A percentile compares a stretch with the other conserved stretches of the same genome.
Conservation (phyloP, 2,797 vertebrate species). For the Bufotes viridis region DNA sequence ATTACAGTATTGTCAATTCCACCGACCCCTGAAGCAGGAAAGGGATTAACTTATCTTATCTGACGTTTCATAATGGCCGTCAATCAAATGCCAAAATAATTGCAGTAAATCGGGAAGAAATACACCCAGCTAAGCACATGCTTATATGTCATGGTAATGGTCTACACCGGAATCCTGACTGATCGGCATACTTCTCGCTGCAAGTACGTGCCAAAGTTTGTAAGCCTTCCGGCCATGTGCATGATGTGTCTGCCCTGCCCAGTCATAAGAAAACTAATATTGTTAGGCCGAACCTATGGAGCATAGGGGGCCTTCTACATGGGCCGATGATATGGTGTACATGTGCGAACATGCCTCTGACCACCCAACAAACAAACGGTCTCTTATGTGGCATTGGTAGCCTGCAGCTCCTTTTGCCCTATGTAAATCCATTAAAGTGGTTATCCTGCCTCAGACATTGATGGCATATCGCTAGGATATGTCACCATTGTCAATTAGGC, state of each 20-base stretch:
- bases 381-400: too few species aligned
- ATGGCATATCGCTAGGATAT: too few species aligned
- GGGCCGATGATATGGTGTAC: too few species aligned
- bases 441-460: too few species aligned
- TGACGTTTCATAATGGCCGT: slow-evolving; percentile 22
- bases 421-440: too few species aligned
- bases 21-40: slow-evolving; percentile 1
- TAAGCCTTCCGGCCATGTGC: slow-evolving; percentile 30
- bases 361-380: too few species aligned
- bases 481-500: too few species aligned
- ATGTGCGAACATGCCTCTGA: too few species aligned
- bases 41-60: slow-evolving; percentile 25
- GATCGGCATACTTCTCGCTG: neutral
- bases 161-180: neutral
- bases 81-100: slow-evolving; percentile 45
- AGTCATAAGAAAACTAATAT: neutral
- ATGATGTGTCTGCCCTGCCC: slow-evolving; percentile 5
- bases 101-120: slow-evolving; percentile 2
- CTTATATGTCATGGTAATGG: slow-evolving; percentile 30
- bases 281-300: too few species aligned
- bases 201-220: slow-evolving; percentile 25
- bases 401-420: too few species aligned
- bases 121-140: slow-evolving; percentile 19
- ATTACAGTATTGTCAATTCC: slow-evolving; percentile 9
- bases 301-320: too few species aligned